Base-by-base conservation (phyloP, 2,113 vertebrate species). In the Catharus fuscescens region DNA sequence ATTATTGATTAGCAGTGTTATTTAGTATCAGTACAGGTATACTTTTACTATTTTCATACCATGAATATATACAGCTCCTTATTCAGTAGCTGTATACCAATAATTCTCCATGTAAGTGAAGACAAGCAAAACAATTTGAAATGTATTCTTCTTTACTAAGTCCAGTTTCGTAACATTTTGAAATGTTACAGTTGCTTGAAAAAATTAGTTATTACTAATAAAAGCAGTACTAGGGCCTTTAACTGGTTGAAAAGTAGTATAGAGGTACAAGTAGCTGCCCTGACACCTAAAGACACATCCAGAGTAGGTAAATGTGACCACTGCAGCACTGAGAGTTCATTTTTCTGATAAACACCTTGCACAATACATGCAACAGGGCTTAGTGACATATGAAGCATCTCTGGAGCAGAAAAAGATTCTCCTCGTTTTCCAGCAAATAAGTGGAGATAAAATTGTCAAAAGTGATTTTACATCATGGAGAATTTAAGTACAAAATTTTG, bases 1-100 rank as follows among this genome's bases (percentile, higher is more conserved):
- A 52, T 77, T 97, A 92, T 97, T 96, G 96, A 95, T 96, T 95
- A 88, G 47, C 25, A 60, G 60, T 74, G 86, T 90, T 90, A 93
- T 95, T 94, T 94, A 78, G 67, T 83, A 86, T 96, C 88, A 80
- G 44, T 80, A 62, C 52, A 78, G 80, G 71, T 76, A 3, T 34
- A 77, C 88, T 92, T 92, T 90, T 79, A 69, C 85, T 79, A 23
- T 44, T 82, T 80, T 73, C 34, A 23, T 52, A 36, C 74, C 34
- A 67, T 47, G 59, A 70, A 44, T 36, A n/a, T 16, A 8, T 53
- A 24, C 47, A 77, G 62, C 20, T 84, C n/a, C 29, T 80, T 78
- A 70, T 20, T 78, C 28, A 72, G 0, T 56, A 62, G 32, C 54
- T 88, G 5, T 24, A 14, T 73, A 29, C 44, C 44, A 31, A 12